These are phyloP conservation scores for Habrosyne pyritoides DNA, from an alignment of 2,888 invertebrate genomes.

Conservation along the genomic window DNA sequence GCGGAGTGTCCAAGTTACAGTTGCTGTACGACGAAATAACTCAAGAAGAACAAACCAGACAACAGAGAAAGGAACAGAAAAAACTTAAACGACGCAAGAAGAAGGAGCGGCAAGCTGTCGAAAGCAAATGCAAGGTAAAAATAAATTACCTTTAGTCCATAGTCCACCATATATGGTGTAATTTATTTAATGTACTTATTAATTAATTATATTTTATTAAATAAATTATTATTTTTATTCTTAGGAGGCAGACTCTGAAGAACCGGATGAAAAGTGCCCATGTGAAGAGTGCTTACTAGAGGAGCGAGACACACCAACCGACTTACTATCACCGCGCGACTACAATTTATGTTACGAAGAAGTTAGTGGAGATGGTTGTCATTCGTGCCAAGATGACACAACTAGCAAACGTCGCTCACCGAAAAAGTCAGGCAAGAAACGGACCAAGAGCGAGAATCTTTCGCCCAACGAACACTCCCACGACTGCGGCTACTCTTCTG, in stretches of 20 bases:
- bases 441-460: conserved; percentile 80
- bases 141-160: too few relatives aligned
- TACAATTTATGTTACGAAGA: conserved; percentile 60
- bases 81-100: conserved; percentile 90
- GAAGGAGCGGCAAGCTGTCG: conserved; percentile 82
- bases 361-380: conserved; percentile 61
- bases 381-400: conserved; percentile 80
- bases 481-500: conserved; percentile 95
- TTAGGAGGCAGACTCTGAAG: conserved; percentile 76
- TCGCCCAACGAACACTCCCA: conserved; percentile 88
- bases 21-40: conserved; percentile 94
- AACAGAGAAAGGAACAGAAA: conserved; percentile 93
- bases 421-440: conserved; percentile 64
- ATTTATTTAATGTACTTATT: too few relatives aligned
- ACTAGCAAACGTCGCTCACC: conserved; percentile 61
- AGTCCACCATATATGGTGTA: too few relatives aligned
- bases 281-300: conserved; percentile 77
- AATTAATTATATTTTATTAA: neutral
- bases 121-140: conserved; percentile 71
- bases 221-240: conserved; percentile 10
- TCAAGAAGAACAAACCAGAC: conserved; percentile 92
- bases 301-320: conserved; percentile 73
- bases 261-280: conserved; percentile 78
- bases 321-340: conserved; percentile 64
- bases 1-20: conserved; percentile 94